phyloP scores from a whole-genome alignment of 2,888 invertebrate species.

The Ophonus ardosiacus region DNA sequence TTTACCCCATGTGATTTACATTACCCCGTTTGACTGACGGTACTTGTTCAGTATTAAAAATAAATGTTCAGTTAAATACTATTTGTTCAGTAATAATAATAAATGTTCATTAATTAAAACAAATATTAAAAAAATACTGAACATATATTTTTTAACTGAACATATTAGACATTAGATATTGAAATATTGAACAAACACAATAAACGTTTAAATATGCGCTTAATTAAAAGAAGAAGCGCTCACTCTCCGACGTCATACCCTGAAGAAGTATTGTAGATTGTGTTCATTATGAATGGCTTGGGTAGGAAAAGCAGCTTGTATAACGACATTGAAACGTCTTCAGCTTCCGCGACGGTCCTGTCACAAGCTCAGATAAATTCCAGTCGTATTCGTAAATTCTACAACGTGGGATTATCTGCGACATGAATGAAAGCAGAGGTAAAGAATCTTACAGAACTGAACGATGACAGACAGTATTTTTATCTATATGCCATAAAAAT shows the following conservation, averaged over 20 bases:
- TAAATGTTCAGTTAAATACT: no score
- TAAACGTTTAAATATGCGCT: no score
- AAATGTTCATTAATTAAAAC: no score
- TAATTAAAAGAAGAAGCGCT: background rate
- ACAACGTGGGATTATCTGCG: slow-evolving; percentile 13
- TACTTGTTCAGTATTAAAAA: no score
- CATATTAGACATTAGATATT: no score
- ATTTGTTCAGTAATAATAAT: no score
- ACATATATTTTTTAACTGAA: no score
- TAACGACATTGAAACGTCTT: slow-evolving; percentile 46
- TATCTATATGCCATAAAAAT: background rate
- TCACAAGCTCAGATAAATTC: slow-evolving; percentile 44
- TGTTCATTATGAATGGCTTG: background rate
- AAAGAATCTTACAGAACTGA: background rate
- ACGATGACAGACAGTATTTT: slow-evolving; percentile 3
- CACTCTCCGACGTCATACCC: background rate
- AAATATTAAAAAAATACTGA: no score
- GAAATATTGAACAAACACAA: no score
- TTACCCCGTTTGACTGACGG: background rate
- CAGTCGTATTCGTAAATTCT: slow-evolving; percentile 40
- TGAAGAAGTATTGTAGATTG: background rate
- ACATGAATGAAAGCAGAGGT: slow-evolving; percentile 40
- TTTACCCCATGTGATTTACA: background rate
- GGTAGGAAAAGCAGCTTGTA: slow-evolving; percentile 2
- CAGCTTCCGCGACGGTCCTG: slow-evolving; percentile 12